phyloP scores from a whole-genome alignment of 1,140 invertebrate genomes.

The Heliconius hermathena region DNA sequence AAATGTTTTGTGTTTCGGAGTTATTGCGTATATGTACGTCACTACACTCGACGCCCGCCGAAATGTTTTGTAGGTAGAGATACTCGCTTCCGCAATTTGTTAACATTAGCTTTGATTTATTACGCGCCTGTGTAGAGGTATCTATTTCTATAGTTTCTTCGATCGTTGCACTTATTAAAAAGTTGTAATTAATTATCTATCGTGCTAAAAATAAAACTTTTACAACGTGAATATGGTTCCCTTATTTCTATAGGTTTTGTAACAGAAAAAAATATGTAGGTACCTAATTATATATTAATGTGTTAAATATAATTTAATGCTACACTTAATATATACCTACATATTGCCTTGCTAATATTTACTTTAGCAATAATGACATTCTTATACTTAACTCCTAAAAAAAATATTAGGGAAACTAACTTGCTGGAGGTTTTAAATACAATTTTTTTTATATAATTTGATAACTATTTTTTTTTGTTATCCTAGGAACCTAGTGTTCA shows the following conservation, averaged over 20 bases:
- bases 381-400: no score
- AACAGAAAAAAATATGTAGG: neutral
- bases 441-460: no score
- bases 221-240: neutral
- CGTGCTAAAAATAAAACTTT: neutral
- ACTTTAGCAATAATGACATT: no score
- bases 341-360: no score
- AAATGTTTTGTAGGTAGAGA: constrained; percentile 44
- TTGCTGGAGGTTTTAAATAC: no score
- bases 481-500: no score
- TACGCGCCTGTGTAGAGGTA: constrained; percentile 22
- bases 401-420: no score
- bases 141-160: constrained; percentile 25
- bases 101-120: constrained; percentile 49
- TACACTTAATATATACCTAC: no score
- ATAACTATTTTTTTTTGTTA: no score
- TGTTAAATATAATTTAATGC: no score
- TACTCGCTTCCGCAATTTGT: constrained; percentile 53
- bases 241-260: neutral
- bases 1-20: constrained; percentile 77
- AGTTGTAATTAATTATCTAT: constrained; percentile 12
- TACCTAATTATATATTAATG: no score
- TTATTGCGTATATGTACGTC: constrained; percentile 64
- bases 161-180: constrained; percentile 22
- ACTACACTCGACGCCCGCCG: constrained; percentile 42